phyloP scores from a whole-genome alignment of 1,140 invertebrate species.

The Pseudomyrmex dendroicus region DNA sequence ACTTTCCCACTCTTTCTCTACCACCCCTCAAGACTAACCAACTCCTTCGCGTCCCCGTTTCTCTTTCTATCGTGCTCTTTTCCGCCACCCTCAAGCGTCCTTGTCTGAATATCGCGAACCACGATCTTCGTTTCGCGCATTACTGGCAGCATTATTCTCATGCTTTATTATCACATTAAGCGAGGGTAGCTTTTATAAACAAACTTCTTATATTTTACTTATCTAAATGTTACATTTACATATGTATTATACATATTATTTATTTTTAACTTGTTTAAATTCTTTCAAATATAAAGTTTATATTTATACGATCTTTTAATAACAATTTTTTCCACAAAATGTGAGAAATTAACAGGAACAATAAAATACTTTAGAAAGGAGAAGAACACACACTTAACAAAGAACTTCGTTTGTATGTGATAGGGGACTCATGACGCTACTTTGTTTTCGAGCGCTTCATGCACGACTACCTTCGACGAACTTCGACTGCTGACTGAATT shows the following conservation, averaged over 20 bases:
- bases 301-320: not conserved
- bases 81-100: constrained; percentile 7
- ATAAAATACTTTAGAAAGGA: not conserved
- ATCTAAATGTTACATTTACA: not conserved
- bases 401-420: not conserved
- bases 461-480: not conserved
- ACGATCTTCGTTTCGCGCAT: constrained; percentile 24
- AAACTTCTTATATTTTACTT: not conserved
- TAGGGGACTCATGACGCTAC: not conserved
- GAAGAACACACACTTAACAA: too few relatives aligned
- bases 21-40: not conserved
- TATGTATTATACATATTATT: not conserved
- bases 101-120: constrained; percentile 15
- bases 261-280: not conserved
- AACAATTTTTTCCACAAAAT: not conserved
- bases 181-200: not conserved
- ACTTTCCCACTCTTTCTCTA: not conserved
- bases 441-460: not conserved
- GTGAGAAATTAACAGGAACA: not conserved
- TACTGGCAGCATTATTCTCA: not conserved
- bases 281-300: not conserved
- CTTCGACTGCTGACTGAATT: constrained; percentile 11
- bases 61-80: constrained; percentile 17
- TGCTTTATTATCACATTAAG: constrained; percentile 6
- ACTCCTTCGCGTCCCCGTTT: not conserved